These are phyloP conservation scores for Euthynnus affinis DNA, from an alignment of 2,797 vertebrate genomes.

Conservation along the genomic window DNA sequence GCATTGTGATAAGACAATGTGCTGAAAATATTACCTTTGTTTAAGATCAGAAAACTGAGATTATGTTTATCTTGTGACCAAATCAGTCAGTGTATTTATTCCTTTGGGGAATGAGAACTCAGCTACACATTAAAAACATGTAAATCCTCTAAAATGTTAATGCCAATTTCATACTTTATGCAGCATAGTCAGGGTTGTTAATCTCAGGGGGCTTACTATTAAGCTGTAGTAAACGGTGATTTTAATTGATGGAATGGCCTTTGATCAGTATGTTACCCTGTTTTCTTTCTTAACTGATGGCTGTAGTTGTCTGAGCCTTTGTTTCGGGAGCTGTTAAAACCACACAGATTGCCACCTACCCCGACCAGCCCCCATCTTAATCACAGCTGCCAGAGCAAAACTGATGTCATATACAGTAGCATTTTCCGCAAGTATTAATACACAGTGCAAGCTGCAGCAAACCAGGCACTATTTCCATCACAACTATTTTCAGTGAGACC, in stretches of 20 bases:
- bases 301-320: neutral
- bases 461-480: constrained; percentile 70
- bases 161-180: neutral
- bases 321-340: constrained; percentile 66
- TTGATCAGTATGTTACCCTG: neutral
- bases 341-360: constrained; percentile 63
- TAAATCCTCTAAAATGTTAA: neutral
- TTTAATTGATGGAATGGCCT: neutral
- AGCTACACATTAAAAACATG: constrained; percentile 5
- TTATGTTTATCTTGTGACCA: constrained; percentile 42
- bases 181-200: neutral
- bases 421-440: constrained; percentile 84
- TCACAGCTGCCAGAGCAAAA: constrained; percentile 78
- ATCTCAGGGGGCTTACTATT: neutral
- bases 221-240: neutral
- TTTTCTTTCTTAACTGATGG: constrained; percentile 17
- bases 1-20: constrained; percentile 69
- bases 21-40: constrained; percentile 61
- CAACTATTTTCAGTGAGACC: constrained; percentile 72
- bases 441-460: constrained; percentile 63
- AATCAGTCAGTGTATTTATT: constrained; percentile 1
- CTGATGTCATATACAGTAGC: constrained; percentile 74
- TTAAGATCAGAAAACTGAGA: constrained; percentile 47
- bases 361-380: constrained; percentile 54
- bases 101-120: constrained; percentile 11